Evolutionary conservation across 2,888 invertebrate species (phyloP).

Genomic region (Clunio marinus): DNA sequence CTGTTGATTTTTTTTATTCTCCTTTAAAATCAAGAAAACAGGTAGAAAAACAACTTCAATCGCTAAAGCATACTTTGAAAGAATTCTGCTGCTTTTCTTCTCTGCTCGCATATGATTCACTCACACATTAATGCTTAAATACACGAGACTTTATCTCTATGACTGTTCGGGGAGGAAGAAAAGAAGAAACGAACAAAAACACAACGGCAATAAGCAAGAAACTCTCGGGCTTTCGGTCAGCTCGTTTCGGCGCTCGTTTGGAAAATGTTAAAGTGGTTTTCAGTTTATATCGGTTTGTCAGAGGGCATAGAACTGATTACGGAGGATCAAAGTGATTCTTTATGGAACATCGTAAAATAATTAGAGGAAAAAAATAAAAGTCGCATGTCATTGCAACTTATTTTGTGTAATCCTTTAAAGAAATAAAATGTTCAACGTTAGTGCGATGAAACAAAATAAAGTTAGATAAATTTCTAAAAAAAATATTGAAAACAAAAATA

Average conservation of each 20-base stretch:
- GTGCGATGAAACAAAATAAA: too few relatives aligned
- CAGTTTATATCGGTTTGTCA: slow-evolving; percentile 53
- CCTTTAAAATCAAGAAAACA: neutral
- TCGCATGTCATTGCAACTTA: too few relatives aligned
- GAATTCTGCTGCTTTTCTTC: neutral
- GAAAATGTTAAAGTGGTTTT: slow-evolving; percentile 51
- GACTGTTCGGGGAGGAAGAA: slow-evolving; percentile 12
- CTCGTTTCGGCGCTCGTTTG: neutral
- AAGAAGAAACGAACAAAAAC: slow-evolving; percentile 12
- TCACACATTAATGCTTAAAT: neutral
- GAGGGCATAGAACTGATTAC: slow-evolving; percentile 48
- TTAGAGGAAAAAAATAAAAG: neutral
- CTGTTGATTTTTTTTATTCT: neutral
- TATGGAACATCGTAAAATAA: neutral
- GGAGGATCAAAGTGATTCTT: slow-evolving; percentile 16
- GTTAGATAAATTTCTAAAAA: too few relatives aligned
- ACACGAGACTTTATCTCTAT: slow-evolving; percentile 8
- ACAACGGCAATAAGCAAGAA: neutral
- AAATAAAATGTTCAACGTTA: too few relatives aligned
- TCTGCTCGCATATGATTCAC: slow-evolving; percentile 8
- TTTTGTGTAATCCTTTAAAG: too few relatives aligned
- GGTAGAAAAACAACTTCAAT: slow-evolving; percentile 25
- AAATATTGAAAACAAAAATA: too few relatives aligned
- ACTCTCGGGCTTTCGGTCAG: slow-evolving; percentile 30
- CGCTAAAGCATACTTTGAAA: slow-evolving; percentile 5